phyloP scores from a whole-genome alignment of 2,113 vertebrate species.

The Taurulus bubalis region DNA sequence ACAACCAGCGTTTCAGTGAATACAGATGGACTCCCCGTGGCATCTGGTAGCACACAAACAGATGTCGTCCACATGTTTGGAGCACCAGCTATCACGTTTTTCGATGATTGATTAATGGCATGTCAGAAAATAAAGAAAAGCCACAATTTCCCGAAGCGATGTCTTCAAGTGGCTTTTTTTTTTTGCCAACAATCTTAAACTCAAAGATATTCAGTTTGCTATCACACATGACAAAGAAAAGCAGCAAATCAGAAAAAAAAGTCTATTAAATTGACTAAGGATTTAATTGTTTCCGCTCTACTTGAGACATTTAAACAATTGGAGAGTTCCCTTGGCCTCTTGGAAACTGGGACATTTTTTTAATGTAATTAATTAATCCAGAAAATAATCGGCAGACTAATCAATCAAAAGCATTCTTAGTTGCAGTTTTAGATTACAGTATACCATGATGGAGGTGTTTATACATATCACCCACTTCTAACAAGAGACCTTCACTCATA shows the following conservation, averaged over 20 bases:
- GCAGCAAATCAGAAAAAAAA: not conserved
- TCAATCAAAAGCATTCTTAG: not conserved
- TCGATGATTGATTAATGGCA: not conserved
- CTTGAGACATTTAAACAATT: not conserved
- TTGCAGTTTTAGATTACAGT: not conserved
- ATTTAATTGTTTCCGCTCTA: not conserved
- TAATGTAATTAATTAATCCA: not conserved
- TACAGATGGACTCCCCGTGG: conserved; percentile 44
- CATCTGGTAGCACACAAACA: conserved; percentile 55
- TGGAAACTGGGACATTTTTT: not conserved
- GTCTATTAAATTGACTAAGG: not conserved
- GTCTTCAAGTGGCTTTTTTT: not conserved
- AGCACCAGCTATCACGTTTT: not conserved
- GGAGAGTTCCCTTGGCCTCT: not conserved
- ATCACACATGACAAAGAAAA: not conserved
- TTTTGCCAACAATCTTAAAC: not conserved
- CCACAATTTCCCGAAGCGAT: not conserved
- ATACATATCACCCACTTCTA: not conserved
- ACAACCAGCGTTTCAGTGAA: conserved; percentile 21
- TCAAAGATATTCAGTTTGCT: not conserved
- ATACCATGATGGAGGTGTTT: not conserved
- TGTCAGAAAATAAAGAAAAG: not conserved
- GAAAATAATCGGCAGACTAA: not conserved
- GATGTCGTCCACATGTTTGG: conserved; percentile 58
- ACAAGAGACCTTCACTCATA: not conserved